Conservation (phyloP, 2,113 vertebrate genomes). For the Cranoglanis bouderius region DNA sequence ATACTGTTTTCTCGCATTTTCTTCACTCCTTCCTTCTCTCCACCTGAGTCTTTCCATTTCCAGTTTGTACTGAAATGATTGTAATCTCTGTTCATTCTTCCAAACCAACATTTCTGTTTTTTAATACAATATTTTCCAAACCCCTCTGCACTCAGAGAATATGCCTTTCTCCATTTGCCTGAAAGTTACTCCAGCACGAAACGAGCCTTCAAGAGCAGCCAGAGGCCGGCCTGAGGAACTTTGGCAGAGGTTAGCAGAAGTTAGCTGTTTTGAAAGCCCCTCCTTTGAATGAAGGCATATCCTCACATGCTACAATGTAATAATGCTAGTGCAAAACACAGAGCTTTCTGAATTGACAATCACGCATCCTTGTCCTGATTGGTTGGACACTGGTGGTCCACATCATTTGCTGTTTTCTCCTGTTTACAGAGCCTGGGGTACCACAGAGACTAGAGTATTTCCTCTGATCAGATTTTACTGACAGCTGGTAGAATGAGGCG, state of each 20-base stretch:
- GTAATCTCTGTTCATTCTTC: slow-evolving; percentile 19
- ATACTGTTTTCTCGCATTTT: slow-evolving; percentile 13
- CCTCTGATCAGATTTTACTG: background rate
- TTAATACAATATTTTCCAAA: slow-evolving; percentile 1
- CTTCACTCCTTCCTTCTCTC: background rate
- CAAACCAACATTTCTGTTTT: background rate
- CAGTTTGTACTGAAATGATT: slow-evolving; percentile 26
- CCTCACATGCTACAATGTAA: background rate
- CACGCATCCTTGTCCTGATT: background rate
- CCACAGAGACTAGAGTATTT: background rate
- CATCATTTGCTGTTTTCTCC: background rate
- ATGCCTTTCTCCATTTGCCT: slow-evolving; percentile 9
- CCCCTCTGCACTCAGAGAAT: background rate
- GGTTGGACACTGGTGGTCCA: background rate
- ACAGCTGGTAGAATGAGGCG: background rate
- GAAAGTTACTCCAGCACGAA: slow-evolving; percentile 17
- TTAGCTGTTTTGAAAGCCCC: slow-evolving; percentile 10
- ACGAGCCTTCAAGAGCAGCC: slow-evolving; percentile 21
- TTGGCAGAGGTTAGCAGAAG: background rate
- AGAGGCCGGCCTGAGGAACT: slow-evolving; percentile 16
- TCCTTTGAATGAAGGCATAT: background rate
- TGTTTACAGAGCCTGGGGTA: background rate
- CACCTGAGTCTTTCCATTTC: background rate
- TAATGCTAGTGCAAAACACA: background rate
- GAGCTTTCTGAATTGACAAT: background rate